Conservation (phyloP, 2,888 invertebrate genomes). For the Lycocerus yunnanus region DNA sequence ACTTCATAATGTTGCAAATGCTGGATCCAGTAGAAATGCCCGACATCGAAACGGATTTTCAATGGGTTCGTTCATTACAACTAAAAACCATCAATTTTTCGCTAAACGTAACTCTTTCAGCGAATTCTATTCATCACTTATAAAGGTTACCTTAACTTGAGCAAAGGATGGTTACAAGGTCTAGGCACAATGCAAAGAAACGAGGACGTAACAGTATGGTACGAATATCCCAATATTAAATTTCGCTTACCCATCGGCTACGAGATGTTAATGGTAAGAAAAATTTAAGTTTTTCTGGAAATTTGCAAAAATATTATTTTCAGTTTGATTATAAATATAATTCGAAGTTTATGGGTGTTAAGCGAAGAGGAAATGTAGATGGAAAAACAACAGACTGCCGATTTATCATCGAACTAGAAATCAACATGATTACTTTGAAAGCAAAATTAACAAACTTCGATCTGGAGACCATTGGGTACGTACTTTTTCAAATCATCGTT, state of each 20-base stretch:
- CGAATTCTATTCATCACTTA: slow-evolving; percentile 57
- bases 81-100: background rate
- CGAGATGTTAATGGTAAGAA: slow-evolving; percentile 33
- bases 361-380: slow-evolving; percentile 59
- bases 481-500: background rate
- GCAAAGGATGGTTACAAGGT: slow-evolving; percentile 58
- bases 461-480: background rate
- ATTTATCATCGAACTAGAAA: background rate
- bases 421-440: background rate
- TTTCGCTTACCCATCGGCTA: slow-evolving; percentile 20
- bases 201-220: slow-evolving; percentile 53
- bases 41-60: slow-evolving; percentile 1
- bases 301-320: slow-evolving; percentile 34
- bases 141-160: slow-evolving; percentile 59
- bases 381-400: slow-evolving; percentile 39
- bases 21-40: slow-evolving; percentile 7
- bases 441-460: background rate
- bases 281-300: background rate
- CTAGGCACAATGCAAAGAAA: slow-evolving; percentile 57
- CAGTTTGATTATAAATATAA: slow-evolving; percentile 60
- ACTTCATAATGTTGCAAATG: background rate
- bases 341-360: slow-evolving; percentile 59
- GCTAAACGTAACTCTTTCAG: background rate
- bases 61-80: background rate
- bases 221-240: slow-evolving; percentile 19